Base-by-base conservation (phyloP, 2,113 vertebrate species). In the Xiphias gladius region DNA sequence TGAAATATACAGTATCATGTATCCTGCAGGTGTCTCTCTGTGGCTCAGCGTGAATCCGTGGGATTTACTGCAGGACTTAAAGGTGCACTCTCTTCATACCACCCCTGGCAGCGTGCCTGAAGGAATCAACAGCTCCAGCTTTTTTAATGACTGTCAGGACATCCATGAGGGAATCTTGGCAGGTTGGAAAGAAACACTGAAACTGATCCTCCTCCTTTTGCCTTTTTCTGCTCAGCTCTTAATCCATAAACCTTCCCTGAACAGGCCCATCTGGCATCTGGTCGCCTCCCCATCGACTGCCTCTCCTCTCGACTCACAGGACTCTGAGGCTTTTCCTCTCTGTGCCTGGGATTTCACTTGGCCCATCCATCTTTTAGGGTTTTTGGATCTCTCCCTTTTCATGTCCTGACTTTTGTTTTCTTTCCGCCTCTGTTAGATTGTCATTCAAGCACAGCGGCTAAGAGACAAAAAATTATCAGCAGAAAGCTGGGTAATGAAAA, bases 211-310 rank as follows among this genome's bases (percentile, higher is more conserved):
- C 61, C 70, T 82, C 71, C 55, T 80, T 59, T 84, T 76, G 61
- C 65, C 75, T 43, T 85, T 85, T 89, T 78, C 76, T 79, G 74
- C 88, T 79, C 66, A 71, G 79, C 86, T 86, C 88, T 87, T 92
- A 94, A 94, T 93, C 93, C 91, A 92, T 88, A 91, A 92, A 91
- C 86, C 88, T 91, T 91, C 85, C 79, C 69, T 17, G 79, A 86
- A 86, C 88, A 83, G 87, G 16, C 74, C 78, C 84, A 83, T 92
- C 90, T 90, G 91, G 79, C 79, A 89, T 73, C 82, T 88, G 85
- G 63, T 83, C 14, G 73, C 72, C 76, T 73, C 64, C 69, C 86
- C 86, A 46, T 79, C 52, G 22, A 75, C 85, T 88, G 84, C 79
- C 37, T 55, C 77, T 3, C 9, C 11, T 57, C 58, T 71, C 30